Base-by-base conservation (phyloP, 2,113 vertebrate species). In the Oryzias celebensis region DNA sequence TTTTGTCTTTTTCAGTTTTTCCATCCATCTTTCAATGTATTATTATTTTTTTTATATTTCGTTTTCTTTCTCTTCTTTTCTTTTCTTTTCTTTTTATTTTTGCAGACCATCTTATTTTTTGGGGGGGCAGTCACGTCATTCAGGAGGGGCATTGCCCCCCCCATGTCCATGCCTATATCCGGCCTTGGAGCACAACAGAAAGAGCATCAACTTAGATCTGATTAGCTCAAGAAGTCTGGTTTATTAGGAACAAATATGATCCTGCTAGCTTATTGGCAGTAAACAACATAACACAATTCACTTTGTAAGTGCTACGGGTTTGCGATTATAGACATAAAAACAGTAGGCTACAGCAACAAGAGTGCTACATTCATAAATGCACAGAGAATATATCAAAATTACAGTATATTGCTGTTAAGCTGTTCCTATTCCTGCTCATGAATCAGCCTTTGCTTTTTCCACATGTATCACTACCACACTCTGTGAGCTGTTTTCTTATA, bases 261-360 rank as follows among this genome's bases (percentile, higher is more conserved):
- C 84, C 82, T 52, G 46, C 85, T 90, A 90, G 86, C 87, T 90
- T 89, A 90, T 89, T 10, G 75, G 87, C 86, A 83, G 87, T 89
- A 90, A 89, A 89, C 85, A 88, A 88, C 75, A 84, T 75, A 83
- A 88, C 76, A 87, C 85, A 71, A 68, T 75, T 84, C 84, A 89
- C 86, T 79, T 86, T 69, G 68, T 87, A 90, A 90, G 89, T 90
- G 89, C 89, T 89, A 90, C 86, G 87, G 53, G 78, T 84, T 86
- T 86, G 85, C 58, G 78, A 86, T 80, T 88, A 90, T 85, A 83
- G 80, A 87, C 88, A 78, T 69, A 51, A 77, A 78, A 90, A 90
- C 79, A 80, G 78, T 81, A 36, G 36, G 36, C 36, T 36, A 90
- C 81, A 82, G 84, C 78, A 88, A 90, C 85, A 84, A 82, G 75